A percentile compares a stretch with the other conserved stretches of the same genome.
Evolutionary conservation across 2,888 invertebrate genomes (phyloP).

Genomic region (Heliothis peltigera): DNA sequence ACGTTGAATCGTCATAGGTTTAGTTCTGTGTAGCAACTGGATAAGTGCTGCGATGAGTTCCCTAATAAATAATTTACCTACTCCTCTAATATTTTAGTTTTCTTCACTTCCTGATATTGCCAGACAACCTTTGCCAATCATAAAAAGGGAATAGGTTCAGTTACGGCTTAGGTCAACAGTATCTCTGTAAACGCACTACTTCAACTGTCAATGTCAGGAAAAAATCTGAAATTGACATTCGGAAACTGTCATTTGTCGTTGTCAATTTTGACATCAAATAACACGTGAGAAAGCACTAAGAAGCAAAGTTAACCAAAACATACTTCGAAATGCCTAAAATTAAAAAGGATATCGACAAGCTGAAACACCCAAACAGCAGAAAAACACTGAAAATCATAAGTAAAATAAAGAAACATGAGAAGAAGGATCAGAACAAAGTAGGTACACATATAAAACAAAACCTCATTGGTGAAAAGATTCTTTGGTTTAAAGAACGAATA

Average conservation of each 20-base stretch:
- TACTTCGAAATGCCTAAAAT: conserved; percentile 79
- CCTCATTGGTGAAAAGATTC: conserved; percentile 93
- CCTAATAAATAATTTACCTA: no score
- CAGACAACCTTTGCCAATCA: no score
- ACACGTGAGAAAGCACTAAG: conserved; percentile 22
- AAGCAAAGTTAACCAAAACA: conserved; percentile 26
- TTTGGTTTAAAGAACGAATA: conserved; percentile 94
- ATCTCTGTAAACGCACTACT: conserved; percentile 1
- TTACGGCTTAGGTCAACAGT: background rate
- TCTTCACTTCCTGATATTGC: no score
- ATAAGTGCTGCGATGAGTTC: no score
- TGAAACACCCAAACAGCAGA: conserved; percentile 96
- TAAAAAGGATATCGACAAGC: conserved; percentile 84
- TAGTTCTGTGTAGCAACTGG: no score
- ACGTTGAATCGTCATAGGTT: no score
- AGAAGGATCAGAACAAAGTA: conserved; percentile 91
- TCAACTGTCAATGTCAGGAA: background rate
- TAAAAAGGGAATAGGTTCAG: no score
- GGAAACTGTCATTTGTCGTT: conserved; percentile 14
- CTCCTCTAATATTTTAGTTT: no score
- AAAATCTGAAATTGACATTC: conserved; percentile 5
- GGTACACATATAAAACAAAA: conserved; percentile 93
- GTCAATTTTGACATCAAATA: conserved; percentile 27
- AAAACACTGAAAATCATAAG: conserved; percentile 93
- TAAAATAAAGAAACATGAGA: conserved; percentile 91